Base-by-base conservation (phyloP, 2,888 invertebrate species). In the Noctua janthe region DNA sequence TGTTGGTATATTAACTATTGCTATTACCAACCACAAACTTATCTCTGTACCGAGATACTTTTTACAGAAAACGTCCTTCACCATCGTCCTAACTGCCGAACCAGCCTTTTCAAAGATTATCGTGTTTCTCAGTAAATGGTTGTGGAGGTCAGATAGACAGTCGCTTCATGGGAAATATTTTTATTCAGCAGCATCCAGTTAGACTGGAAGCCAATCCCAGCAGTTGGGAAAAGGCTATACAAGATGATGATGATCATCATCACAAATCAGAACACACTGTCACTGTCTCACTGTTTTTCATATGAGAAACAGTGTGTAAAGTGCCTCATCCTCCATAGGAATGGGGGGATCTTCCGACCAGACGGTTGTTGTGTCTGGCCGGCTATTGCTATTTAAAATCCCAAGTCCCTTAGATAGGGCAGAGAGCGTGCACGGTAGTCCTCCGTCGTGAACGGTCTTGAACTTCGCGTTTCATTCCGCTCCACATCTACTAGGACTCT, bases 401-500 rank as follows among this genome's bases (percentile, higher is more conserved):
- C 17, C 17, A 17, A 15, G 10, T 35, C 35, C 3, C 35, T 20
- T 35, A 35, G 17, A 64, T 64, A 17, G 0, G 17, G 20, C 20
- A 17, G 17, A 35, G 17, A 20, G 17, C 64, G 35, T 35, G 17
- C 17, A 35, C 35, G 11, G 8, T 3, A 35, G 64, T 15, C 39
- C 20, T 20, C 17, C 35, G 10, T 39, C 20, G 17, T 35, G 35
- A 35, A 64, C 35, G 35, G 62, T 64, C 29, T 64, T 29, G 29
- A 62, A n/a, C 29, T 62, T 29, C 0, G 29, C 15, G 35, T 35
- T 62, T 15, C 15, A 29, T 64, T 64, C 17, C 3, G 3, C 64
- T 64, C 8, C 64, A 29, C 8, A 10, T 20, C 91, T 94, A 29
- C 93, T 94, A 5, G 96, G 96, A 3, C 94, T 94, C 78, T 96